A percentile compares a stretch with the other conserved stretches of the same genome.
These are phyloP conservation scores for Danaus chrysippus DNA, from an alignment of 2,888 invertebrate genomes.

Conservation along the genomic window DNA sequence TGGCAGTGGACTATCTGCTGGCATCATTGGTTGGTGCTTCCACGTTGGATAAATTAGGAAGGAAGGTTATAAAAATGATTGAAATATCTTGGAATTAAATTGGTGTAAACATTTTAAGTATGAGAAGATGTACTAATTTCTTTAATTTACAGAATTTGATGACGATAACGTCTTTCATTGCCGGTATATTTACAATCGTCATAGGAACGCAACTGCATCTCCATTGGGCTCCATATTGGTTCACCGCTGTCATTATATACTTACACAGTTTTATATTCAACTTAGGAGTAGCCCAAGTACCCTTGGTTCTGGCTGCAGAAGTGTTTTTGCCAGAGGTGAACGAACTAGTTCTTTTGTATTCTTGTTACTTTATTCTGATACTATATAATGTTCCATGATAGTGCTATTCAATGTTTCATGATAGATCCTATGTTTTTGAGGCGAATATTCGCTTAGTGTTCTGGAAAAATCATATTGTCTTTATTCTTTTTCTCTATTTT, in stretches of 20 bases:
- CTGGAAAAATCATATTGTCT: too few species aligned
- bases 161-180: conserved; percentile 37
- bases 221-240: conserved; percentile 56
- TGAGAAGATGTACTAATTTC: not conserved
- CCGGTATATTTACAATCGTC: not conserved
- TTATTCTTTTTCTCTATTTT: too few species aligned
- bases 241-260: conserved; percentile 55
- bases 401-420: not conserved
- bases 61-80: conserved; percentile 49
- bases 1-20: conserved; percentile 55
- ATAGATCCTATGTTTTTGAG: not conserved
- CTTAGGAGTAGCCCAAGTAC: conserved; percentile 65
- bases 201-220: conserved; percentile 44
- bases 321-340: conserved; percentile 68
- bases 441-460: too few species aligned
- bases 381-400: not conserved
- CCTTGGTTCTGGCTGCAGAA: conserved; percentile 67
- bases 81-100: not conserved
- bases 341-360: not conserved
- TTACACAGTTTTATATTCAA: conserved; percentile 61
- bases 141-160: conserved; percentile 44
- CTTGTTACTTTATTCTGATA: not conserved
- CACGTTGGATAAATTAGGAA: conserved; percentile 56
- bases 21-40: conserved; percentile 51
- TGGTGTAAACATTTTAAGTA: not conserved